Percentiles rank a stretch among this genome's conserved stretches.
Conservation (phyloP, 2,888 invertebrate genomes). For the Proisotoma minuta region DNA sequence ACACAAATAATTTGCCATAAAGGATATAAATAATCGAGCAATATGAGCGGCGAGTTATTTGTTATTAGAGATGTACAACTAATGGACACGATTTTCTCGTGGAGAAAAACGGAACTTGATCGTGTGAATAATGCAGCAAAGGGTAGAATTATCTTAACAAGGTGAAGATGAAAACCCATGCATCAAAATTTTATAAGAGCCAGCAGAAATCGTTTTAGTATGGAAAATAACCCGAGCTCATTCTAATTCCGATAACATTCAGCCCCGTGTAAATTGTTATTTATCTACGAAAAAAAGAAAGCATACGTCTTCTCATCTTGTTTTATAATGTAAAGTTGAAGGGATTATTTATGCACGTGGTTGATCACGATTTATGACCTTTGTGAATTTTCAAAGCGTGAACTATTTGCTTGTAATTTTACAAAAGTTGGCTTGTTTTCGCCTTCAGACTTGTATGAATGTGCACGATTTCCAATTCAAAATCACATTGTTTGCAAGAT, state of each 20-base stretch:
- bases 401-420: conserved; percentile 32
- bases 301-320: conserved; percentile 8
- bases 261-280: background rate
- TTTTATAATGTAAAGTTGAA: conserved; percentile 11
- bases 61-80: conserved; percentile 3
- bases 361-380: conserved; percentile 31
- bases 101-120: conserved; percentile 4
- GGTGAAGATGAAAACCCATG: background rate
- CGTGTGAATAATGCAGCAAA: conserved; percentile 16
- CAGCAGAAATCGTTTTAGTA: background rate
- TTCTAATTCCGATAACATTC: too few species aligned
- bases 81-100: conserved; percentile 9
- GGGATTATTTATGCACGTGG: conserved; percentile 19
- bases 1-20: too few species aligned
- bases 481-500: conserved; percentile 2
- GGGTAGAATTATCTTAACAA: conserved; percentile 10
- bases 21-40: too few species aligned
- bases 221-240: background rate
- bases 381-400: conserved; percentile 31
- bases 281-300: conserved; percentile 14
- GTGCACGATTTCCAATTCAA: conserved; percentile 9
- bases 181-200: conserved; percentile 17
- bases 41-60: too few species aligned
- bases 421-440: conserved; percentile 11
- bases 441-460: conserved; percentile 5